Evolutionary conservation across 2,113 vertebrate genomes (phyloP), one percentile per base, ranked within the genome.

Genomic region (Gallinago media): DNA sequence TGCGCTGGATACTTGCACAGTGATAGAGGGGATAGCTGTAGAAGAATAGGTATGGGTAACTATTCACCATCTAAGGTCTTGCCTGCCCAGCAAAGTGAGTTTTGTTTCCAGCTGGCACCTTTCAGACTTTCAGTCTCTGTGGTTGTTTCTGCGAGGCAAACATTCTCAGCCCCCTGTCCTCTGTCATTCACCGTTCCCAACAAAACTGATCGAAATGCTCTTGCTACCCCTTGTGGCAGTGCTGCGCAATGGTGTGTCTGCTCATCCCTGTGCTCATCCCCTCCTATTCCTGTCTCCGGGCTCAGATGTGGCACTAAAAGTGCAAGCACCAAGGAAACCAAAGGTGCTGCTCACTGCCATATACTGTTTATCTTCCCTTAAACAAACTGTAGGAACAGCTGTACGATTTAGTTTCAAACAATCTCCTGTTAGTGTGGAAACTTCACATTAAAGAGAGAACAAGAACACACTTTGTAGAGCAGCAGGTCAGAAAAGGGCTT

Each of bases 221-320:
- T 98, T 97, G 93, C 97, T 97, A 97, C 96, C 97, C 91, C 98
- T 97, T 89, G 95, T 50, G 96, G 95, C 81, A 62, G 40, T 25
- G 8, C 34, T 21, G 34, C 2, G 21, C 49, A 95, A 85, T 29
- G 15, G n/a, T 78, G 34, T 23, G 11, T 59, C 59, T 44, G 36
- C 36, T 38, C 8, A 8, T 21, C 32, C 10, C 49, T 46, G 12
- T 76, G 79, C 85, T 73, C 89, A 38, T 59, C 50, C 58, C 78
- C 71, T 83, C 84, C 55, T n/a, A 11, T 56, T 92, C 83, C 71
- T 7, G 7, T 23, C n/a, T n/a, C 67, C 8, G 18, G 12, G 8
- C 13, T 34, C 56, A 0, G 6, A 1, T 14, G 4, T 80, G n/a
- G 46, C 52, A 23, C 38, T n/a, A 15, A 22, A 34, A 22, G 31